Evolutionary conservation across 2,888 invertebrate species (phyloP), one percentile per base, ranked within the genome.

Genomic region (Drosophila niveifrons): DNA sequence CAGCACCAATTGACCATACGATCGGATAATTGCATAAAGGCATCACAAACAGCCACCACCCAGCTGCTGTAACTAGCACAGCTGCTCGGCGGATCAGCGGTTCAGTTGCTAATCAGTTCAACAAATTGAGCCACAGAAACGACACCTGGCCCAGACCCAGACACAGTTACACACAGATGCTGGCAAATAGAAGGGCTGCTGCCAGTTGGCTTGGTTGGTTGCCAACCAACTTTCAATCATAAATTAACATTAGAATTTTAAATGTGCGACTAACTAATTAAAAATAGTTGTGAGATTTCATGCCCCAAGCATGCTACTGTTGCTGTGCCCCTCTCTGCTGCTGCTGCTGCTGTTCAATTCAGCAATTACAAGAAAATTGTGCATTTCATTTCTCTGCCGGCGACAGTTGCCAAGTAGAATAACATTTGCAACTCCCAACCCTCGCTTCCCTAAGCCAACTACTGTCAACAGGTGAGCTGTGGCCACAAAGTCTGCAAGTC

Each of bases 241-340:
- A 88, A 90, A 89, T 84, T 80, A 86, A 69, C 68, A 88, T 85
- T 85, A 86, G 89, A 86, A 85, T 85, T 90, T 88, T 75, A 90
- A 85, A 85, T 85, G 71, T 75, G 63, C 62, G 57, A 68, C 76
- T 76, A 75, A 82, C 81, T 82, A 86, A 90, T 90, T 86, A 85
- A 72, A 73, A 56, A 58, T 66, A 84, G 50, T 66, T 70, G 83
- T 88, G 83, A 83, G 90, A 88, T 85, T 85, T 89, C 88, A 85
- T 89, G 82, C 89, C 73, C 67, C 62, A 67, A 80, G 81, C 71
- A 23, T 58, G 75, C 66, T 72, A 15, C 15, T 31, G 18, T 52
- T 52, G 41, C 18, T 52, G 11, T 52, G 50, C 44, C 75, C 58
- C 63, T 55, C 53, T 50, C 50, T 66, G 53, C 50, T 36, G 28